These are phyloP conservation scores for Acrobasis repandana DNA, from an alignment of 2,888 invertebrate genomes.

Conservation along the genomic window DNA sequence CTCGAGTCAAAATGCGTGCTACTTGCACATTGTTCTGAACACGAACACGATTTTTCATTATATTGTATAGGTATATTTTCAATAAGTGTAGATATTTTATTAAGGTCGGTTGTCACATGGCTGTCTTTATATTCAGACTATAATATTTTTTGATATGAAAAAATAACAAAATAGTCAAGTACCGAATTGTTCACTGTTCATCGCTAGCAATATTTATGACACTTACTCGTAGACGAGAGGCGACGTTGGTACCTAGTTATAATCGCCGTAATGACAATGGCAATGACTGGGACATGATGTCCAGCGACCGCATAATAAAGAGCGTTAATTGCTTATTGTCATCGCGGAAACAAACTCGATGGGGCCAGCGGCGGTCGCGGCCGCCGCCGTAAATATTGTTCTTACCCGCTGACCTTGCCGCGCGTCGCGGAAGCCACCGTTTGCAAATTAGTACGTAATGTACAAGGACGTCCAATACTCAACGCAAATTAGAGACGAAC, in stretches of 20 bases:
- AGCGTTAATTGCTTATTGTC: conserved; percentile 37
- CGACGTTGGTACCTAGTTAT: not conserved
- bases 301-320: conserved; percentile 29
- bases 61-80: too few species aligned
- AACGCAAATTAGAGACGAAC: not conserved
- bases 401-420: conserved; percentile 46
- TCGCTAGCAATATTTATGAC: not conserved
- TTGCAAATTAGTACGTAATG: conserved; percentile 70
- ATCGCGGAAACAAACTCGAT: conserved; percentile 51
- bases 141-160: too few species aligned
- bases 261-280: conserved; percentile 11
- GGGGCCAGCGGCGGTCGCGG: conserved; percentile 36
- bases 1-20: too few species aligned
- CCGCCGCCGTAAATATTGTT: conserved; percentile 45
- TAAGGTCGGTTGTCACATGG: too few species aligned
- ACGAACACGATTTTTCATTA: too few species aligned
- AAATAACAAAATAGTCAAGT: too few species aligned
- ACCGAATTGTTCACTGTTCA: too few species aligned
- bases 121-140: too few species aligned
- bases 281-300: conserved; percentile 23
- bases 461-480: conserved; percentile 52
- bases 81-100: too few species aligned
- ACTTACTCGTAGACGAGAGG: not conserved
- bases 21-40: too few species aligned
- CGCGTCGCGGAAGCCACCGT: conserved; percentile 69